Conservation (phyloP, 2,113 vertebrate species). For the Dipodomys merriami region DNA sequence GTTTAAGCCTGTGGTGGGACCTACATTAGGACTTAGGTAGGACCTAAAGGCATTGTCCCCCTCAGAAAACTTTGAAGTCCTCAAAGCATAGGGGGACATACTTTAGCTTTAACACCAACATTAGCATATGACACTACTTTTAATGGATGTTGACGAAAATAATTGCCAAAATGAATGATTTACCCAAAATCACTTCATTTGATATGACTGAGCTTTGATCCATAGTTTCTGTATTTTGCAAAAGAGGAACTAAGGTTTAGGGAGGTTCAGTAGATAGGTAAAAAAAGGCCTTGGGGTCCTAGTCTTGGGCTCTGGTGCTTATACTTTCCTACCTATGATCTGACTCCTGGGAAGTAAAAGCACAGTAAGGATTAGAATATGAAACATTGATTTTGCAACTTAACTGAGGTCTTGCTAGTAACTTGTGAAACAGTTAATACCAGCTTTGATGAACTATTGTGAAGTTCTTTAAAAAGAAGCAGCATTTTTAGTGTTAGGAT, state of each 20-base stretch:
- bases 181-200: not conserved
- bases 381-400: not conserved
- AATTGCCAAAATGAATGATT: not conserved
- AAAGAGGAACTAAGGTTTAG: not conserved
- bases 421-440: not conserved
- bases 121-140: not conserved
- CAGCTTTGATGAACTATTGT: not conserved
- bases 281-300: not conserved
- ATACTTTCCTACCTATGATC: not conserved
- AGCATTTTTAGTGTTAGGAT: conserved; percentile 10
- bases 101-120: not conserved
- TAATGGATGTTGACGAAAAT: not conserved
- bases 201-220: not conserved
- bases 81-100: not conserved
- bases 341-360: not conserved
- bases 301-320: not conserved
- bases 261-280: not conserved
- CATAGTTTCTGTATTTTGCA: not conserved
- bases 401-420: not conserved
- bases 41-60: not conserved
- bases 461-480: conserved; percentile 8
- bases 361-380: not conserved
- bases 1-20: no score
- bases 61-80: not conserved
- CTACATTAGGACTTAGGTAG: no score